Conservation (phyloP, 2,113 vertebrate genomes). For the Chroicocephalus ridibundus region DNA sequence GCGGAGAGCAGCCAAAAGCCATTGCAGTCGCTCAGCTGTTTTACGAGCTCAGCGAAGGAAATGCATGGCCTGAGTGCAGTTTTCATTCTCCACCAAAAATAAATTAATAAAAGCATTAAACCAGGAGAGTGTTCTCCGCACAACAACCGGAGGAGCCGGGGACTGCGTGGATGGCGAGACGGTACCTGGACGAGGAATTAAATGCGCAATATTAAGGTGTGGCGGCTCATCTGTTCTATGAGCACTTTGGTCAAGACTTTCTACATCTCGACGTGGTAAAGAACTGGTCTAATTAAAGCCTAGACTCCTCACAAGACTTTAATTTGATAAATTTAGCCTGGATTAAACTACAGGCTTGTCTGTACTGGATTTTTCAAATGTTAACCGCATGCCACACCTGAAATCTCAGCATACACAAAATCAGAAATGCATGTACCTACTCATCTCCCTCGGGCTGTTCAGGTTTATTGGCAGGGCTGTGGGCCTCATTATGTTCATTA, state of each 20-base stretch:
- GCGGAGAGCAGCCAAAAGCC: background rate
- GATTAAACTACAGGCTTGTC: slow-evolving; percentile 50
- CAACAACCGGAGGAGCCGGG: background rate
- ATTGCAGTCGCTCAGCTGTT: accelerated
- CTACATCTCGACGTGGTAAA: background rate
- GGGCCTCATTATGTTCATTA: slow-evolving; percentile 55
- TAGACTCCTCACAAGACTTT: slow-evolving; percentile 23
- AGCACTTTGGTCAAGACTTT: slow-evolving; percentile 25
- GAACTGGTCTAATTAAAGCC: slow-evolving; percentile 4
- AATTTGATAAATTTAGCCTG: slow-evolving; percentile 30
- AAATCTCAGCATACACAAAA: slow-evolving; percentile 18
- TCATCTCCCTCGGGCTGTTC: slow-evolving; percentile 23
- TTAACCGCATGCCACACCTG: slow-evolving; percentile 47
- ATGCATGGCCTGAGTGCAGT: background rate
- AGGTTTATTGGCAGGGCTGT: slow-evolving; percentile 43
- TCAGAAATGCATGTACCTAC: slow-evolving; percentile 25
- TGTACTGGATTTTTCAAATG: slow-evolving; percentile 33
- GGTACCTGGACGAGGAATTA: background rate
- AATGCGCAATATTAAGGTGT: background rate
- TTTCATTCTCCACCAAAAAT: background rate
- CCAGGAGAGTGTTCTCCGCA: background rate
- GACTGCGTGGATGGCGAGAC: accelerated
- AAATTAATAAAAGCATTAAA: background rate
- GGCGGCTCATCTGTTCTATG: background rate
- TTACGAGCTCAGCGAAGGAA: background rate